phyloP scores from a whole-genome alignment of 1,140 invertebrate genomes.

The Mercenaria mercenaria region DNA sequence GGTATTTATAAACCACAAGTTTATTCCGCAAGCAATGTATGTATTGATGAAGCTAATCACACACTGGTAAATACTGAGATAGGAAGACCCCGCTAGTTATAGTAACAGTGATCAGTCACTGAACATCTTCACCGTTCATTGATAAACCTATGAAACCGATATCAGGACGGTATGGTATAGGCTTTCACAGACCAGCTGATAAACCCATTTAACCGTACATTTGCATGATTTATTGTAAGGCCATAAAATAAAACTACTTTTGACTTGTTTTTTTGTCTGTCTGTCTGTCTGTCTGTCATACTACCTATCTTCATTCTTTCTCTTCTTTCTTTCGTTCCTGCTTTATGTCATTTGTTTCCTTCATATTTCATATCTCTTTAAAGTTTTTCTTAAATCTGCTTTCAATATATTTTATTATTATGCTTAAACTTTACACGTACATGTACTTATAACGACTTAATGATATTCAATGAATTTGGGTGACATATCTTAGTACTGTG shows the following conservation, averaged over 20 bases:
- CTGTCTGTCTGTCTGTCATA: too few species aligned
- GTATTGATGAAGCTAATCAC: not conserved
- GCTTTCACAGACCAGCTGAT: not conserved
- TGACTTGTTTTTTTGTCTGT: too few species aligned
- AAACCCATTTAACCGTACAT: not conserved
- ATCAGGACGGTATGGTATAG: not conserved
- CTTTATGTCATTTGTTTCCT: too few species aligned
- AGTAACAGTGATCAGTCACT: not conserved
- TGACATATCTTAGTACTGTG: too few species aligned
- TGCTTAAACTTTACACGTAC: too few species aligned
- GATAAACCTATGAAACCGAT: not conserved
- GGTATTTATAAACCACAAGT: not conserved
- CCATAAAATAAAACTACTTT: too few species aligned
- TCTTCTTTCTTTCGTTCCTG: too few species aligned
- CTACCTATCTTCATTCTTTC: too few species aligned
- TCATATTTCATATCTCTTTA: not conserved
- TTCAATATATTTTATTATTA: too few species aligned
- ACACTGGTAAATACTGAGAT: not conserved
- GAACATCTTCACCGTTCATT: conserved; percentile 1
- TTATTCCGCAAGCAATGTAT: not conserved
- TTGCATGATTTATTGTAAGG: not conserved
- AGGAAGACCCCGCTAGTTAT: not conserved
- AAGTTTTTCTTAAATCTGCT: too few species aligned
- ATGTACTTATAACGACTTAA: too few species aligned
- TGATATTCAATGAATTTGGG: too few species aligned